phyloP scores from a whole-genome alignment of 1,140 invertebrate genomes.

The Cotesia chilonis region DNA sequence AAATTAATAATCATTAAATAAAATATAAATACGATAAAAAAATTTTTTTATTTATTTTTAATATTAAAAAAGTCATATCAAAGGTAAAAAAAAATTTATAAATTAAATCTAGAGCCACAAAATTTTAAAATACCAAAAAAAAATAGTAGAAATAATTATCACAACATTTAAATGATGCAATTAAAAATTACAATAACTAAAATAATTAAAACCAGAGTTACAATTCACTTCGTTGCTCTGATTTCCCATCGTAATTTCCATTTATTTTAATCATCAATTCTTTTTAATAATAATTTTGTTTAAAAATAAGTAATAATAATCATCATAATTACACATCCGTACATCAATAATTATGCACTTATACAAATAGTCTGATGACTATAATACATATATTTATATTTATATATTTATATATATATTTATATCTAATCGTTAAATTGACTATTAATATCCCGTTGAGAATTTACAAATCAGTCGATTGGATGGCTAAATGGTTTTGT shows the following conservation, averaged over 20 bases:
- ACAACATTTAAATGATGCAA: too few relatives aligned
- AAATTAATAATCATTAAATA: too few relatives aligned
- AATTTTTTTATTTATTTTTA: too few relatives aligned
- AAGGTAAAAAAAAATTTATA: too few relatives aligned
- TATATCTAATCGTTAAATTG: slow-evolving; percentile 62
- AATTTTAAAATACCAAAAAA: slow-evolving; percentile 4
- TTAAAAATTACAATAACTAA: too few relatives aligned
- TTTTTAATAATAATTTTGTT: slow-evolving; percentile 16
- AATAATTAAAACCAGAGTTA: too few relatives aligned
- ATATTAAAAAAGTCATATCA: too few relatives aligned
- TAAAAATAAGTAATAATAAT: slow-evolving; percentile 35
- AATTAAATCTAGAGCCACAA: too few relatives aligned
- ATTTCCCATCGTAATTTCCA: slow-evolving; percentile 18
- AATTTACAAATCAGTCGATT: slow-evolving; percentile 64
- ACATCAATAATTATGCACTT: slow-evolving; percentile 29
- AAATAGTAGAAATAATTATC: too few relatives aligned
- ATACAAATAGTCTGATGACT: slow-evolving; percentile 28
- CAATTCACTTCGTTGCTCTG: slow-evolving; percentile 16
- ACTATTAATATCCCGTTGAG: slow-evolving; percentile 63
- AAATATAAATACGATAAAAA: too few relatives aligned
- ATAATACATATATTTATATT: neutral
- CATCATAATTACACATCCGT: slow-evolving; percentile 34
- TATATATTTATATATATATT: too few relatives aligned
- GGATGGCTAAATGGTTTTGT: slow-evolving; percentile 23
- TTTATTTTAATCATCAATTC: slow-evolving; percentile 21